Evolutionary conservation across 1,140 invertebrate species (phyloP), one percentile per base, ranked within the genome.

Genomic region (Riptortus pedestris): DNA sequence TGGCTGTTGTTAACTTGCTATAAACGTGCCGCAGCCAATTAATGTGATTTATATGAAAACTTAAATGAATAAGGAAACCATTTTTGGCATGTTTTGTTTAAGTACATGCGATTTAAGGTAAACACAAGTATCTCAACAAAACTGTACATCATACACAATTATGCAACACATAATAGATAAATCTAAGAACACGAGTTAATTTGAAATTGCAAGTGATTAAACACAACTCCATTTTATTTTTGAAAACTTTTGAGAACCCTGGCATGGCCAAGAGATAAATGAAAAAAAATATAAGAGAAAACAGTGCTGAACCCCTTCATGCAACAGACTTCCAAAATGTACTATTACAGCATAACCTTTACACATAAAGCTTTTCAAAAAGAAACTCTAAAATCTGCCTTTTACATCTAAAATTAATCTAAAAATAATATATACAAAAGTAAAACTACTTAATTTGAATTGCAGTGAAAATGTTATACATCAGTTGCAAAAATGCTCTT

Each of bases 111-210:
- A 33, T 59, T 59, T 33, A 55, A 55, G 51, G 26, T 55, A 55
- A 55, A 55, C 51, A 55, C 51, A 55, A n/a, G 18, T 55, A 55
- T 55, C 2, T 24, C 20, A 55, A 51, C 20, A 33, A 51, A 61
- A 60, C 64, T 65, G 64, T 65, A 65, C 64, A 65, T 61, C 64
- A 61, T 65, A 65, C 64, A 65, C 64, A 65, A 60, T 65, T 65
- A 65, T 65, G 64, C 64, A 65, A 65, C 64, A 65, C 64, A 65
- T 59, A 65, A 45, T 61, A 29, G 33, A 61, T 29, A 59, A 28
- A 18, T 62, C n/a, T 28, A 62, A 62, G n/a, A 26, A 48, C 1
- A 18, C 27, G 48, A 28, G 47, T 48, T 16, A 47, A 38, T 62
- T 48, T 14, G 16, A 62, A 64, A 64, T 33, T 5, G n/a, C 29